A percentile compares a stretch with the other conserved stretches of the same genome.
Evolutionary conservation across 2,888 invertebrate genomes (phyloP).

Genomic region (Cheilosia vulpina): DNA sequence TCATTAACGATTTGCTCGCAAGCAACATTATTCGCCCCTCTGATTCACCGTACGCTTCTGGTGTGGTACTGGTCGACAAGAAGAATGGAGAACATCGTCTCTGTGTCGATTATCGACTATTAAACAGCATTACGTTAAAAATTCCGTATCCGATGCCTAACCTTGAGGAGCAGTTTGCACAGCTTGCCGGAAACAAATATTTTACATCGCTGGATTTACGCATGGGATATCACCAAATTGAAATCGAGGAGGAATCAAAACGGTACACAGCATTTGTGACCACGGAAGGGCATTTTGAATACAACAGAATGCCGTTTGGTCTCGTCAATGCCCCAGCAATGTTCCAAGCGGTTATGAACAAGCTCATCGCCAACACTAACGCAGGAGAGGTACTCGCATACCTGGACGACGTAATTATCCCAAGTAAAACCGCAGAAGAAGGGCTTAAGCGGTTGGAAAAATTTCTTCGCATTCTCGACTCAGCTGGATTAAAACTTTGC

Average conservation of each 20-base stretch:
- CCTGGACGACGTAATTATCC: slow-evolving; percentile 24
- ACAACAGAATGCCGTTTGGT: slow-evolving; percentile 33
- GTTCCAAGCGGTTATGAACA: slow-evolving; percentile 16
- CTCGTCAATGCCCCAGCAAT: slow-evolving; percentile 14
- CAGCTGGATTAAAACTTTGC: too few relatives aligned
- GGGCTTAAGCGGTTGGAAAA: background rate
- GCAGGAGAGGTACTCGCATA: slow-evolving; percentile 13
- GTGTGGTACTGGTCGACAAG: slow-evolving; percentile 70
- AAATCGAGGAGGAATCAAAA: slow-evolving; percentile 56
- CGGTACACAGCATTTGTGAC: slow-evolving; percentile 64
- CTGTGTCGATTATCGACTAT: slow-evolving; percentile 41
- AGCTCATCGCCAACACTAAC: background rate
- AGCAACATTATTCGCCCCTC: too few relatives aligned
- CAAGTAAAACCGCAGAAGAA: slow-evolving; percentile 9
- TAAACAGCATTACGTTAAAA: slow-evolving; percentile 37
- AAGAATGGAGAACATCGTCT: slow-evolving; percentile 71
- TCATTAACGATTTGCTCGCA: too few relatives aligned
- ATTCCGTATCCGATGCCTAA: slow-evolving; percentile 60
- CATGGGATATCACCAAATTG: slow-evolving; percentile 72
- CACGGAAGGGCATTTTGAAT: slow-evolving; percentile 21
- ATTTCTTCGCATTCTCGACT: background rate
- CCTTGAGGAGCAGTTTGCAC: slow-evolving; percentile 69
- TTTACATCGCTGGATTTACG: slow-evolving; percentile 50
- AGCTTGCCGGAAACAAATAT: slow-evolving; percentile 50
- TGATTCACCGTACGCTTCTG: too few relatives aligned